Base-by-base conservation (phyloP, 2,888 invertebrate genomes). In the Arctia plantaginis region DNA sequence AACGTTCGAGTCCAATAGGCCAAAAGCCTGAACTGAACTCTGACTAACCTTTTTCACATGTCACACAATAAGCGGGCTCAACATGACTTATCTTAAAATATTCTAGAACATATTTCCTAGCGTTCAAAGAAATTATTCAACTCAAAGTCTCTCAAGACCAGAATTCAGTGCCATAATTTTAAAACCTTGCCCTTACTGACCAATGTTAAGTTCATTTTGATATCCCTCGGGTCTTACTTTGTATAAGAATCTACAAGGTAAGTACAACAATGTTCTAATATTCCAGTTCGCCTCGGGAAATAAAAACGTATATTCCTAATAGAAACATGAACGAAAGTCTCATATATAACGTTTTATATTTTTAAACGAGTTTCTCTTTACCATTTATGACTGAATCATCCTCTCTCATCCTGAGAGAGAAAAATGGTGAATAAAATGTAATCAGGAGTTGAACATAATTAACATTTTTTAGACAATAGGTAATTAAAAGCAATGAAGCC, bases 241-340 rank as follows among this genome's bases (percentile, higher is more conserved):
- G 7, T 47, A 1, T 47, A 67, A 67, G 47, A 27, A 23, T 20
- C 47, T 67, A 47, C 67, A 44, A 67, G 23, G 30, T 20, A 59
- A 15, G 44, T 44, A 67, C n/a, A n/a, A n/a, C n/a, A n/a, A n/a
- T 67, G 30, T 30, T 67, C 47, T 67, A 27, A 67, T 67, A 7
- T 47, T 47, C 30, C 23, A 20, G 44, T 30, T 47, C 30, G 23
- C 23, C 67, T 33, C 23, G 67, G 33, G 47, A 67, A 33, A 67
- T 44, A 47, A 47, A 67, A 67, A 23, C 4, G 33, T 23, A 27
- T 66, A 23, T 47, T 67, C 30, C 23, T 23, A 33, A 47, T 12
- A 47, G 12, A 23, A 47, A 47, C 30, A 67, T 3, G 20, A 44
- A 44, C 20, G 30, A 44, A 30, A 12, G 12, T 67, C 30, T 30